Percentiles rank a stretch among this genome's conserved stretches.
Conservation (phyloP, 1,140 invertebrate species). For the Camponotus floridanus region DNA sequence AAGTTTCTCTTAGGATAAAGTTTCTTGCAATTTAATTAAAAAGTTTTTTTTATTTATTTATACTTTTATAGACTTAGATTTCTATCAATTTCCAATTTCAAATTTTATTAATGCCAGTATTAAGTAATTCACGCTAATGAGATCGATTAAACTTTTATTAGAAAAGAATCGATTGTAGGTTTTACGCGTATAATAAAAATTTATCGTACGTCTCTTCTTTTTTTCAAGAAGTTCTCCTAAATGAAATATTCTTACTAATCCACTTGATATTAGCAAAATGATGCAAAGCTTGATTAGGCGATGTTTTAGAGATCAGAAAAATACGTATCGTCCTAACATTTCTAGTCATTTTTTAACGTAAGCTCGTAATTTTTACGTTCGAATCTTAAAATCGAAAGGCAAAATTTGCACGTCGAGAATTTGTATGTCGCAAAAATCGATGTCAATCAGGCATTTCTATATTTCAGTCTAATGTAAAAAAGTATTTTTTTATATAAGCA, state of each 20-base stretch:
- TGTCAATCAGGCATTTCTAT: neutral
- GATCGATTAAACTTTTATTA: neutral
- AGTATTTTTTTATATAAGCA: neutral
- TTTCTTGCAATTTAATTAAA: conserved; percentile 12
- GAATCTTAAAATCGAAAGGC: neutral
- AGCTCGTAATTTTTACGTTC: neutral
- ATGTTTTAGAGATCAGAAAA: neutral
- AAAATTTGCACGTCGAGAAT: conserved; percentile 1
- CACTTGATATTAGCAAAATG: neutral
- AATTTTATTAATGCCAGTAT: neutral
- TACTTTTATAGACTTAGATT: neutral
- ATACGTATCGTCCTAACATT: neutral
- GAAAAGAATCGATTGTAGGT: neutral
- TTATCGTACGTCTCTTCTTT: neutral
- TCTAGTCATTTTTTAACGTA: neutral
- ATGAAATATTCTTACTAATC: neutral
- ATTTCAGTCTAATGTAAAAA: conserved; percentile 12
- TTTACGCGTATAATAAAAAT: neutral
- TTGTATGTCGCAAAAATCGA: conserved; percentile 14
- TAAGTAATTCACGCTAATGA: neutral
- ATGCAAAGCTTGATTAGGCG: neutral
- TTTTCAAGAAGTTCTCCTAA: neutral
- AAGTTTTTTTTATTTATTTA: conserved; percentile 26
- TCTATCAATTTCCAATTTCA: neutral
- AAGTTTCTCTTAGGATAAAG: conserved; percentile 2